A percentile compares a stretch with the other conserved stretches of the same genome.
Conservation (phyloP, 2,113 vertebrate species). For the Bufo gargarizans region DNA sequence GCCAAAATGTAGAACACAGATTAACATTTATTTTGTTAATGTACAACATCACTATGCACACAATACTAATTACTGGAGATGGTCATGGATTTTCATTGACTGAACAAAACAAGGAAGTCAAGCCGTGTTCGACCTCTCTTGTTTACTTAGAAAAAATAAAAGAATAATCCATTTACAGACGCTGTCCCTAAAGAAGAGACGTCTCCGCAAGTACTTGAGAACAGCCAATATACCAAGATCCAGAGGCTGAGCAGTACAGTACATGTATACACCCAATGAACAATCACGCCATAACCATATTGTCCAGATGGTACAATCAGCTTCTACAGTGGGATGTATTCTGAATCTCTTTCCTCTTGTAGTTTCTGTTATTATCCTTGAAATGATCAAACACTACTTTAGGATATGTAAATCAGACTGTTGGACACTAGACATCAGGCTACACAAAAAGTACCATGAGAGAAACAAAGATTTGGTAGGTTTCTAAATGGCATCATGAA, state of each 20-base stretch:
- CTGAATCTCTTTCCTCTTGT: background rate
- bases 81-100: conserved; percentile 69
- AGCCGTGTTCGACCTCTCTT: background rate
- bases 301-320: background rate
- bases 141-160: background rate
- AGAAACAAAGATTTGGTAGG: background rate
- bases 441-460: background rate
- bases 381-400: background rate
- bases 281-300: background rate
- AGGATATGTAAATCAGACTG: background rate
- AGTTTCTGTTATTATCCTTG: background rate
- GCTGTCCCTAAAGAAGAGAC: background rate
- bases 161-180: conserved; percentile 16
- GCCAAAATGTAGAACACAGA: conserved; percentile 72
- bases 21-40: conserved; percentile 73
- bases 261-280: conserved; percentile 18
- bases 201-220: background rate
- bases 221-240: conserved; percentile 18
- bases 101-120: conserved; percentile 66
- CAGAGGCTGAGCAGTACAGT: background rate
- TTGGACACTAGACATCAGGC: background rate
- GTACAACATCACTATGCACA: conserved; percentile 77
- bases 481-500: background rate
- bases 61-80: conserved; percentile 80
- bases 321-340: background rate